A percentile compares a stretch with the other conserved stretches of the same genome.
Conservation (phyloP, 2,797 vertebrate species). For the Pseudochirops corinnae region DNA sequence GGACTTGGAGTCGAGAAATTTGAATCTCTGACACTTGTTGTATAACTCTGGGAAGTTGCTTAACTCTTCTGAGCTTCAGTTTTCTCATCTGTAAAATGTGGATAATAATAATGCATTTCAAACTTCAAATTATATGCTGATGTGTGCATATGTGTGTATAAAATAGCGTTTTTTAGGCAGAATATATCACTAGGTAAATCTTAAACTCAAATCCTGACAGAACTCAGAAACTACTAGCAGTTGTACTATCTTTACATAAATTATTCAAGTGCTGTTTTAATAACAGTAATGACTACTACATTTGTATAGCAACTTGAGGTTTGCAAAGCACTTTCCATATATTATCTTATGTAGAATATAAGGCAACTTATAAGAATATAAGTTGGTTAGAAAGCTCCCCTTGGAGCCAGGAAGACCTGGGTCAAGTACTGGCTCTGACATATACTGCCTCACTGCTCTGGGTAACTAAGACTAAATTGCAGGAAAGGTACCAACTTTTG, state of each 20-base stretch:
- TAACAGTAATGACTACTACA: neutral
- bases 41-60: neutral
- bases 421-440: neutral
- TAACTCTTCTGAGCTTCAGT: slow-evolving; percentile 28
- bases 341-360: neutral
- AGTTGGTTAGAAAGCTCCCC: neutral
- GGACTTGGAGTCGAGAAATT: slow-evolving; percentile 11
- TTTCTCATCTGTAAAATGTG: slow-evolving; percentile 36
- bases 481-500: neutral
- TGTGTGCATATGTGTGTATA: neutral
- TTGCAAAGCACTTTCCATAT: neutral
- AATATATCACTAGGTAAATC: neutral
- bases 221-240: neutral
- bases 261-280: neutral
- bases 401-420: neutral
- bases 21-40: slow-evolving; percentile 21
- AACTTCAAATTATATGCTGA: neutral
- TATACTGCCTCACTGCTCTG: neutral
- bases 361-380: no score
- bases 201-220: neutral
- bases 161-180: neutral
- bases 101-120: neutral
- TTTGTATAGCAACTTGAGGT: neutral
- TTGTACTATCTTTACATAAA: neutral
- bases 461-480: neutral